Conservation (phyloP, 2,113 vertebrate species). For the Vireo altiloquus region DNA sequence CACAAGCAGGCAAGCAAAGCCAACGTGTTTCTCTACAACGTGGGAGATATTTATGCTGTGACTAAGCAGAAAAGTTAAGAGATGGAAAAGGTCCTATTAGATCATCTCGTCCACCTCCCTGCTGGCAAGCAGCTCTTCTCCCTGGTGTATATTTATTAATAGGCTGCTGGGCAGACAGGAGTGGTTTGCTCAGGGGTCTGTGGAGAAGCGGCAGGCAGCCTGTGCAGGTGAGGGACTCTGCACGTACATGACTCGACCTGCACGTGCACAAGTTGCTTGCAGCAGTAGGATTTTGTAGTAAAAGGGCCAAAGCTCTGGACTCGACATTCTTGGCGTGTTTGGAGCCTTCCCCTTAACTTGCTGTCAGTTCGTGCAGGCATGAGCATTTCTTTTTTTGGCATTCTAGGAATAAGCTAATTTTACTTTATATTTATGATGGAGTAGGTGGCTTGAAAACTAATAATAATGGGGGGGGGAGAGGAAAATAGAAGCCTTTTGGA, state of each 20-base stretch:
- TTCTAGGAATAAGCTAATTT: slow-evolving; percentile 28
- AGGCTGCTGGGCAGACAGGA: background rate
- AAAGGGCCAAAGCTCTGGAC: background rate
- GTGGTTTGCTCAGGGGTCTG: background rate
- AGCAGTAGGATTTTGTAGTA: background rate
- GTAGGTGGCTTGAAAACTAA: background rate
- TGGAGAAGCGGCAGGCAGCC: background rate
- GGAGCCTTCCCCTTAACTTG: background rate
- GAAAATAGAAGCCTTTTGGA: background rate
- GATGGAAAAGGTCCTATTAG: slow-evolving; percentile 54
- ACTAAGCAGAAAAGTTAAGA: slow-evolving; percentile 53
- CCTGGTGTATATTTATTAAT: background rate
- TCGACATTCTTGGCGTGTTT: background rate
- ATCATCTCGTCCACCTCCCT: slow-evolving; percentile 35
- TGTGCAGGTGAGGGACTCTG: background rate
- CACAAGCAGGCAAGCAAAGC: background rate
- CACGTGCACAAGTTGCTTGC: background rate
- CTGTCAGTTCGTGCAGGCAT: background rate
- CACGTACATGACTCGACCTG: rapidly evolving
- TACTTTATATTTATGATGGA: background rate
- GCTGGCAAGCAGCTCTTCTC: background rate
- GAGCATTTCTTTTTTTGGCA: background rate
- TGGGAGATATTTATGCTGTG: slow-evolving; percentile 39
- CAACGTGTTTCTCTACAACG: background rate
- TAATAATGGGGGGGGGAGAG: background rate